Conservation (phyloP, 2,797 vertebrate species). For the Chelon auratus region DNA sequence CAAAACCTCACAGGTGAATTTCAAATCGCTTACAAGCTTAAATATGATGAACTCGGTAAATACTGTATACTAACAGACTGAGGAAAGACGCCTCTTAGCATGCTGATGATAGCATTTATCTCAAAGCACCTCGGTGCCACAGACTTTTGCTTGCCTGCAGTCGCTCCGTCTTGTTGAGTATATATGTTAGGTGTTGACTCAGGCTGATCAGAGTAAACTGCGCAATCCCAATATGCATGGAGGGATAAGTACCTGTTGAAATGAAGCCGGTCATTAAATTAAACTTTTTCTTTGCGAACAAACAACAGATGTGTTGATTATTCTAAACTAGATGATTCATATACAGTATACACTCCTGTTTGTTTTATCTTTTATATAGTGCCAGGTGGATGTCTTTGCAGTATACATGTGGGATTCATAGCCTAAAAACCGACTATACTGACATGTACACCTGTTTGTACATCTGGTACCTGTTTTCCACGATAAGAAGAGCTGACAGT, state of each 20-base stretch:
- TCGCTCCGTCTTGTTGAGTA: background rate
- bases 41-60: background rate
- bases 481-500: slow-evolving; percentile 33
- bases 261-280: slow-evolving; percentile 27
- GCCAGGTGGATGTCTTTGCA: slow-evolving; percentile 26
- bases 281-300: slow-evolving; percentile 36
- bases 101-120: background rate
- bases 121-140: background rate
- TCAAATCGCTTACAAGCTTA: background rate
- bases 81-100: background rate
- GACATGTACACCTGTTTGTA: slow-evolving; percentile 51
- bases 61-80: background rate
- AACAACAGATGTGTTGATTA: slow-evolving; percentile 56
- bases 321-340: background rate
- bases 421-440: slow-evolving; percentile 35
- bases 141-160: background rate
- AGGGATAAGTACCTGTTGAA: slow-evolving; percentile 21
- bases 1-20: background rate
- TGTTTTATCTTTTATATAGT: slow-evolving; percentile 39
- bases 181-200: background rate
- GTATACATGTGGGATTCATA: slow-evolving; percentile 35
- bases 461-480: slow-evolving; percentile 57
- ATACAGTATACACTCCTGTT: slow-evolving; percentile 27
- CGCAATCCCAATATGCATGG: slow-evolving; percentile 14
- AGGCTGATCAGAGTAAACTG: background rate